Evolutionary conservation across 1,140 invertebrate genomes (phyloP), one percentile per base, ranked within the genome.

Genomic region (Achatina immaculata): DNA sequence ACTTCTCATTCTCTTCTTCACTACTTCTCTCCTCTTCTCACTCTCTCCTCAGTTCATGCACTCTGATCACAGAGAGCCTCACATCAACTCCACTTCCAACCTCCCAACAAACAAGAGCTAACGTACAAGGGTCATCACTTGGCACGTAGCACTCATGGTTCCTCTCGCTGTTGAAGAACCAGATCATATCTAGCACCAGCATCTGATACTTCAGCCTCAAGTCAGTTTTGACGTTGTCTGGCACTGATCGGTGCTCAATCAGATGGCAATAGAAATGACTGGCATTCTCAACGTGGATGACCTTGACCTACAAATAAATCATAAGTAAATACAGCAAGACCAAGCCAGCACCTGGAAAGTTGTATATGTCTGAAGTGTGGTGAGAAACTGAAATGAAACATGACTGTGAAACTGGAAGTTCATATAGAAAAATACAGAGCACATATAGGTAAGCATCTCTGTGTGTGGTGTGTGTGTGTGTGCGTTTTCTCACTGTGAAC

Each of bases 261-360:
- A 78, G 48, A 42, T 68, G 76, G 48, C 76, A 78, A 62, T 68
- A 68, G 65, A n/a, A 78, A n/a, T 42, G 42, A 24, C 42, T 78
- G 62, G 76, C 40, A 68, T 68, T 78, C 62, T 51, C 62, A 11
- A 78, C 76, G 21, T 78, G 58, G 31, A 68, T 78, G 36, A 78
- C 31, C n/a, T 78, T 66, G 2, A 78, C 24, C 76, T 74, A 40
- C n/a, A 40, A 68, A 16, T 36, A 31, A 40, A 19, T 55, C 48
- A 55, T 6, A 24, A 55, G 28, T 16, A 31, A 68, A 68, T 1
- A 68, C 2, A 55, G 43, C 19, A 19, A 45, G 43, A 45, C n/a
- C 51, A 55, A 55, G 51, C 14, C 51, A 55, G n/a, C 51, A 55
- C n/a, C n/a, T 55, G n/a, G 14, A 55, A 55, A n/a, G 51, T 14